Evolutionary conservation across 2,888 invertebrate genomes (phyloP), one percentile per base, ranked within the genome.

Genomic region (Hoplodrina ambigua): DNA sequence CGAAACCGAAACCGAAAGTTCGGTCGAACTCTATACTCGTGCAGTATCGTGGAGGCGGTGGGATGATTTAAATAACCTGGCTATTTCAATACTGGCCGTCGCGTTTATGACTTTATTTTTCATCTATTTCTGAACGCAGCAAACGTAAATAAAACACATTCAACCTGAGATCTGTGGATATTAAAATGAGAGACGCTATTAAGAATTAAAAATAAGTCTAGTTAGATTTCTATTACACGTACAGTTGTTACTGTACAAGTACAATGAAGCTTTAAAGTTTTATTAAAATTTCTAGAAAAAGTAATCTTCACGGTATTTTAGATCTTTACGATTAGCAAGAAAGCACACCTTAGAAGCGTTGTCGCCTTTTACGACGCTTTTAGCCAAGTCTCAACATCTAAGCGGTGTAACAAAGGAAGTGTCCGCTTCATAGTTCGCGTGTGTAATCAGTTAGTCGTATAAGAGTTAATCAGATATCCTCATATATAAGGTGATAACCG

Each of bases 401-500:
- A 11, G 64, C 71, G 68, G 68, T 74, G 33, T 60, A 71, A 78
- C 70, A 78, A 82, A 73, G 73, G 71, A 69, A 74, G 62, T 62
- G 55, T 77, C 55, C 33, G 46, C 64, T 68, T 64, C 67, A 60
- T 67, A 72, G 69, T 58, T 81, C 44, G 72, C 71, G 71, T 75
- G 76, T 68, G 54, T 72, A 72, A 85, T 85, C 85, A 83, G 85
- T 83, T 82, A 85, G 75, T 72, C 82, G 78, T 79, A 66, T 69
- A 81, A 37, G 67, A 74, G 68, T 61, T 50, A 61, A 81, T 82
- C 83, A 72, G 71, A 81, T 78, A 81, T 82, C 61, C 58, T 73
- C 55, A 55, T 80, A 75, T 74, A 82, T 68, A 68, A 70, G 77
- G 72, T 82, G 80, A 80, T 84, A 80, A 71, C 69, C 78, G 75